Base-by-base conservation (phyloP, 2,888 invertebrate species). In the Drosophila nr. perissopoda region DNA sequence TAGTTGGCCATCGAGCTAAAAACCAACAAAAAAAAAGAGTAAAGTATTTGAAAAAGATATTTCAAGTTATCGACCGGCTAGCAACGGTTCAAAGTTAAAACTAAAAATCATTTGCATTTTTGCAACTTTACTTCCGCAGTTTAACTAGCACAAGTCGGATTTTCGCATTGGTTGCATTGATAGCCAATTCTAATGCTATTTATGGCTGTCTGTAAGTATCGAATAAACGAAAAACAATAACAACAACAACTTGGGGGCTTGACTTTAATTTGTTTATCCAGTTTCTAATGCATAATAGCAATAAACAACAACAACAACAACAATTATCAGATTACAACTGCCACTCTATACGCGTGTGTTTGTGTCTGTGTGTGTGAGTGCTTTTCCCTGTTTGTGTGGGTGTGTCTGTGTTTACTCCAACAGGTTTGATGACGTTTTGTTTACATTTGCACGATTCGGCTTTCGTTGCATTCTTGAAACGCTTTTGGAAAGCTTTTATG, bases 1-100 rank as follows among this genome's bases (percentile, higher is more conserved):
- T 31, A 60, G 70, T 79, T 88, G 89, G 25, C 88, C 89, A 83
- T 92, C 92, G 70, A 77, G 79, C 92, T 92, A n/a, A 18, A 54
- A 7, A 25, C 1, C 5, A 3, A 21, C 0, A 36, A 11, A 25
- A 11, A 49, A 8, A 18, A 77, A 59, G 42, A 61, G 31, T n/a
- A 53, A 40, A 34, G 13, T 18, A 66, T 46, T 46, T 16, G 29
- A 53, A n/a, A 64, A 38, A 25, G 38, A 61, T 49, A 33, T 48
- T 53, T 54, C 2, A 60, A 67, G 57, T 71, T 54, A 74, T 56
- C 60, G 61, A 68, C 40, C 2, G 13, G 6, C 72, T 40, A 61
- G 53, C 56, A 33, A 33, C 25, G 21, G 59, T 25, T 73, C 62
- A 73, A 57, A 68, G 57, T 16, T 61, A 27, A 59, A 18, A 25